These are phyloP conservation scores for Kradibia gibbosae DNA, from an alignment of 1,140 invertebrate genomes.

Conservation along the genomic window DNA sequence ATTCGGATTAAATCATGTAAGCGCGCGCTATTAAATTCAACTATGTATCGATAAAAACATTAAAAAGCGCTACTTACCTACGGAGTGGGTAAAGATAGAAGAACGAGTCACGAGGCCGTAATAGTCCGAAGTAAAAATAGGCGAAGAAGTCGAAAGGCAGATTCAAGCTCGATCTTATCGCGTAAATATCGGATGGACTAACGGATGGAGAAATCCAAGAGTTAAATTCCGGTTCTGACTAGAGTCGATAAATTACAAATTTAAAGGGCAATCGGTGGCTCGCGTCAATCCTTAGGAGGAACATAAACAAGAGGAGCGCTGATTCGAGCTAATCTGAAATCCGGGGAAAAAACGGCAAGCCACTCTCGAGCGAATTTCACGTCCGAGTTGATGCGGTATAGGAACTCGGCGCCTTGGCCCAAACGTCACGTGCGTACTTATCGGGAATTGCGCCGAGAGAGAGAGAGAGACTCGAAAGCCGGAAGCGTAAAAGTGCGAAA, in stretches of 20 bases:
- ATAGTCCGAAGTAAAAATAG: too few relatives aligned
- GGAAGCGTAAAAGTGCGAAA: background rate
- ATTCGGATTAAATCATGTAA: background rate
- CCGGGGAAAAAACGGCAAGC: background rate
- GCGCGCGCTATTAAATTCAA: background rate
- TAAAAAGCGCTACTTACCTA: background rate
- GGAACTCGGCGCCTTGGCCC: too few relatives aligned
- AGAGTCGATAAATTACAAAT: background rate
- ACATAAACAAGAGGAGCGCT: background rate
- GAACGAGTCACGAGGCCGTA: too few relatives aligned
- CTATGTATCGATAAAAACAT: background rate
- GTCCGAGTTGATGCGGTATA: background rate
- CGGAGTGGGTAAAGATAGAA: background rate
- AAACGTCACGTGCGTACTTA: conserved; percentile 5
- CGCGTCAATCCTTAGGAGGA: background rate
- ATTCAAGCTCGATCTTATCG: background rate
- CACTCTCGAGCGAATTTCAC: background rate
- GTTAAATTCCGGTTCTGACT: background rate
- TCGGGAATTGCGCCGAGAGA: background rate
- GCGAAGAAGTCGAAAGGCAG: background rate
- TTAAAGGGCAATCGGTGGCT: background rate
- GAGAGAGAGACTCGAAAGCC: background rate
- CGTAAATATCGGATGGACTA: background rate
- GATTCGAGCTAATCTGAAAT: background rate
- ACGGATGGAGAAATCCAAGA: background rate